A percentile compares a stretch with the other conserved stretches of the same genome.
These are phyloP conservation scores for Chrysaora quinquecirrha DNA, from an alignment of 30 jellyfish, hydroid and myxozoan species.

Conservation along the genomic window DNA sequence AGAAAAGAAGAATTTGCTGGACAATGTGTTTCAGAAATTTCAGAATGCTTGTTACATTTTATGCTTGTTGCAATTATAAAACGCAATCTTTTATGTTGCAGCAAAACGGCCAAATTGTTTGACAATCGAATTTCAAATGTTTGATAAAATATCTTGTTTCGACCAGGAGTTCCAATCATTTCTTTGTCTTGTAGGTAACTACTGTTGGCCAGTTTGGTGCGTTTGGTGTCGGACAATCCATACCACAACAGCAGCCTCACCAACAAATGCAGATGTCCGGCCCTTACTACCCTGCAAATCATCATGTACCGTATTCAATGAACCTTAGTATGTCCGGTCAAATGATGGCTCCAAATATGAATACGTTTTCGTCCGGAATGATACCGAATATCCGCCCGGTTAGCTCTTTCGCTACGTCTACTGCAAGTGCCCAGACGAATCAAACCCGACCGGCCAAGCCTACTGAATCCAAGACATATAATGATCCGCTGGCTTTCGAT, in stretches of 20 bases:
- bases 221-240: not conserved
- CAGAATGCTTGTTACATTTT: too few species aligned
- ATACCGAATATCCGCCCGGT: slow-evolving; percentile 17
- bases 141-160: too few species aligned
- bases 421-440: slow-evolving; percentile 2
- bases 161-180: too few species aligned
- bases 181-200: not conserved
- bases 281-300: not conserved
- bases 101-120: too few species aligned
- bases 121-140: too few species aligned
- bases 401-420: slow-evolving; percentile 18
- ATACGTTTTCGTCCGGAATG: not conserved
- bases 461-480: slow-evolving; percentile 6
- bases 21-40: too few species aligned
- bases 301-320: not conserved
- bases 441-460: slow-evolving; percentile 19
- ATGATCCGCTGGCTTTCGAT: slow-evolving; percentile 52
- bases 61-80: too few species aligned
- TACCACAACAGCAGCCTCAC: not conserved
- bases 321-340: slow-evolving; percentile 8
- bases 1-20: too few species aligned
- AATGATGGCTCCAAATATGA: not conserved
- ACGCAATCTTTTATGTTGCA: too few species aligned
- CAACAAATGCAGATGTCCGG: not conserved
- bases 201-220: not conserved